These are phyloP conservation scores for Cheilosia scutellata DNA, from an alignment of 2,888 invertebrate genomes.

Conservation along the genomic window DNA sequence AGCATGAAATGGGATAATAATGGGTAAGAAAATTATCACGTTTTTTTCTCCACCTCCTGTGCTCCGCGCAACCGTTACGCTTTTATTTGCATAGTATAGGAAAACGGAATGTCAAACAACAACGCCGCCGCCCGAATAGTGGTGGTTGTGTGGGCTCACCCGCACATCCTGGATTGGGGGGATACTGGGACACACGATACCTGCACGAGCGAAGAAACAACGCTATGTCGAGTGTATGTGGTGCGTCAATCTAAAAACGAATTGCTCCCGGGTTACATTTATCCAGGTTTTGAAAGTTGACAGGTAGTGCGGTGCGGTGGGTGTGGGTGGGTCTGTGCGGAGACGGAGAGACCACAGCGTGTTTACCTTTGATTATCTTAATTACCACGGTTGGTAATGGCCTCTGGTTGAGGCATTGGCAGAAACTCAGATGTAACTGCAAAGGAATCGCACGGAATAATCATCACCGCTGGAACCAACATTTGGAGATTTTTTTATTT, in stretches of 20 bases:
- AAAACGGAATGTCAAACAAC: conserved; percentile 55
- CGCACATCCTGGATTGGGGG: conserved; percentile 19
- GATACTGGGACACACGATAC: conserved; percentile 17
- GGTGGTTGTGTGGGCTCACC: conserved; percentile 43
- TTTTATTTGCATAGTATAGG: conserved; percentile 71
- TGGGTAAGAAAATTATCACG: conserved; percentile 76
- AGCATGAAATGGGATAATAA: conserved; percentile 76
- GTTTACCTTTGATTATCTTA: conserved; percentile 76
- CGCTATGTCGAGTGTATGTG: background rate
- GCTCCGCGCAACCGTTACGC: conserved; percentile 39
- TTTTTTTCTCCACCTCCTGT: conserved; percentile 54
- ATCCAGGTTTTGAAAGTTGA: conserved; percentile 51
- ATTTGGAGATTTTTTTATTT: conserved; percentile 30
- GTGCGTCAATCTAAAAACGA: conserved; percentile 45
- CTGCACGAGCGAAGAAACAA: conserved; percentile 23
- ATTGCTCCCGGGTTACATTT: conserved; percentile 57
- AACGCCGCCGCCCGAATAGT: conserved; percentile 50
- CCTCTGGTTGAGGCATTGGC: conserved; percentile 15
- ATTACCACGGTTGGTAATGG: conserved; percentile 62
- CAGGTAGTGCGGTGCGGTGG: conserved; percentile 15
- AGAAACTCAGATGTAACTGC: conserved; percentile 21
- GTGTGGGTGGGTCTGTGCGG: background rate
- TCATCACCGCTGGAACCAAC: conserved; percentile 30
- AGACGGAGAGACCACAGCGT: conserved; percentile 52
- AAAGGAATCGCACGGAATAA: conserved; percentile 53